Evolutionary conservation across 2,888 invertebrate species (phyloP).

Genomic region (Synergus gifuensis): DNA sequence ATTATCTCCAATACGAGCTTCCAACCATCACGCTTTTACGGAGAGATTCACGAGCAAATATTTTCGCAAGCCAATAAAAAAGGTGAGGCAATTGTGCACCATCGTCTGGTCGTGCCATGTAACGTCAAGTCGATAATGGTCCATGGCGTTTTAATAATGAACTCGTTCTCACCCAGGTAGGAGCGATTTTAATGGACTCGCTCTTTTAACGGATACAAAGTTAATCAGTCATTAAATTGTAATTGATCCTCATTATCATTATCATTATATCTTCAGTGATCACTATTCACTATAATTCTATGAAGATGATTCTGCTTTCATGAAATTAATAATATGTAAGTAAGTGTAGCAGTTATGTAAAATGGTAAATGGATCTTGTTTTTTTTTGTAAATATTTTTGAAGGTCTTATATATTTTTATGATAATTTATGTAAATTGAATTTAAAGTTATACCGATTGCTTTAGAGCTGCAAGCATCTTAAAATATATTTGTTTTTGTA

Average conservation of each 20-base stretch:
- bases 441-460: no score
- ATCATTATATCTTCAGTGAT: background rate
- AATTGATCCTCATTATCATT: conserved; percentile 27
- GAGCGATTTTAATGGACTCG: conserved; percentile 9
- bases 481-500: no score
- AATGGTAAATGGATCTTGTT: no score
- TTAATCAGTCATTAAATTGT: conserved; percentile 22
- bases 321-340: background rate
- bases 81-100: conserved; percentile 12
- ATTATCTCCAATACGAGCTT: conserved; percentile 15
- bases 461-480: no score
- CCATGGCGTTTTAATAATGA: conserved; percentile 31
- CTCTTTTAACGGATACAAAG: conserved; percentile 9
- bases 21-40: conserved; percentile 23
- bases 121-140: conserved; percentile 29
- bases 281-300: background rate
- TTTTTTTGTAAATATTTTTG: no score
- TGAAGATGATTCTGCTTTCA: background rate
- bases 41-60: conserved; percentile 32
- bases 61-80: conserved; percentile 34
- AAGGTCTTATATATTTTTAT: no score
- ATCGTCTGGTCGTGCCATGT: background rate
- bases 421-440: no score
- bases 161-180: conserved; percentile 16
- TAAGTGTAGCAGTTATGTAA: background rate